A percentile compares a stretch with the other conserved stretches of the same genome.
Evolutionary conservation across 2,888 invertebrate genomes (phyloP).

Genomic region (Drosophila sordidula): DNA sequence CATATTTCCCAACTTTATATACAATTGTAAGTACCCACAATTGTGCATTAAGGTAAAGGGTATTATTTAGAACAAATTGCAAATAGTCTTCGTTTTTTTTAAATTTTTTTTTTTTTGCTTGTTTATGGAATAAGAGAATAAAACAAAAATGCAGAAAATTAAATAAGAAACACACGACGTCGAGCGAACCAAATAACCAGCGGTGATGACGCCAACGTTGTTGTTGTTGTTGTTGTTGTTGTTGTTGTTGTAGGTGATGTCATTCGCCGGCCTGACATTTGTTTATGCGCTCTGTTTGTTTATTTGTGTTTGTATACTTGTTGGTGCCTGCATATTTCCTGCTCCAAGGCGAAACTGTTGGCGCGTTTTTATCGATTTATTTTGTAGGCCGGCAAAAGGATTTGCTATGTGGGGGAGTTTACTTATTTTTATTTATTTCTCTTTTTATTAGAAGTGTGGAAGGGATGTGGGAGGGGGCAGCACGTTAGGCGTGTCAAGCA

Average conservation of each 20-base stretch:
- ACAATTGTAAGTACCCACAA: background rate
- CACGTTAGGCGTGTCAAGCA: constrained; percentile 31
- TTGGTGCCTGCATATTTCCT: constrained; percentile 42
- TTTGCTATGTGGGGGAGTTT: constrained; percentile 9
- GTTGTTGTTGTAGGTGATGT: constrained; percentile 41
- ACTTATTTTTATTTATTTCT: background rate
- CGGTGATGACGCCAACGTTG: constrained; percentile 8
- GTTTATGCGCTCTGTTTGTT: constrained; percentile 39
- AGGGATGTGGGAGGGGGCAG: background rate
- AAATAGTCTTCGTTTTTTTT: background rate
- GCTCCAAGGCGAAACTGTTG: constrained; percentile 32
- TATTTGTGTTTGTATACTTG: constrained; percentile 19
- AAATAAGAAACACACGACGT: constrained; percentile 26
- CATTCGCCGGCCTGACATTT: constrained; percentile 46
- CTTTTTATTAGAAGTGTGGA: background rate
- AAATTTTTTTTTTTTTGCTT: background rate
- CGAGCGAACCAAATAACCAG: constrained; percentile 1
- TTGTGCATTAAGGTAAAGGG: background rate
- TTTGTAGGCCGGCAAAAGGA: constrained; percentile 48
- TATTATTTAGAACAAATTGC: constrained; percentile 6
- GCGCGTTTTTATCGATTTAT: constrained; percentile 50
- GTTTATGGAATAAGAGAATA: constrained; percentile 1
- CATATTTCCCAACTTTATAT: background rate
- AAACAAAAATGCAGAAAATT: constrained; percentile 20
- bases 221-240: constrained; percentile 17